Base-by-base conservation (phyloP, 2,888 invertebrate genomes). In the Xestobium rufovillosum region DNA sequence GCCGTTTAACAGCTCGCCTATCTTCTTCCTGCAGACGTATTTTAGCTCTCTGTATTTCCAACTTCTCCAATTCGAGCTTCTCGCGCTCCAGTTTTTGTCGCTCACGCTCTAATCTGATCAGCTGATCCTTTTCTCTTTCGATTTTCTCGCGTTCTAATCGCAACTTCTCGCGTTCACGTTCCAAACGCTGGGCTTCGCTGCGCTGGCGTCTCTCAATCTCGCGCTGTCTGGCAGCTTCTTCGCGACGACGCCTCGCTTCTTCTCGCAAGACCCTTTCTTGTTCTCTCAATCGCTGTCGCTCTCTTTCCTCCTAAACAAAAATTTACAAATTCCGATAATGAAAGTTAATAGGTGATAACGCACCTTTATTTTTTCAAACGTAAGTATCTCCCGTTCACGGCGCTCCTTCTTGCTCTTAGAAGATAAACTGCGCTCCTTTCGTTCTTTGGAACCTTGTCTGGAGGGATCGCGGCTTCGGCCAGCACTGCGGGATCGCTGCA, bases 91-190 rank as follows among this genome's bases (percentile, higher is more conserved):
- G 51, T 31, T 86, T 77, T 56, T 89, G 88, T 31, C 88, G 75
- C 60, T 91, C 91, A 10, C 89, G 74, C 60, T 91, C 89, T 45
- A 90, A 62, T 34, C 86, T 77, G 47, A 91, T 68, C 14, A 91
- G 63, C 57, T 92, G 90, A 10, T 84, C 82, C 64, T 87, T 87
- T 59, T 91, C 90, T 2, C 86, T 76, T 59, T 94, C 94, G 35
- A 92, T 79, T 49, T 83, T 80, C 53, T 90, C 90, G 13, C 89
- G 76, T 65, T 94, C 94, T 9, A 85, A 67, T 29, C 84, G 75
- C 43, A 90, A 66, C 55, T 85, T 84, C 54, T 87, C 84, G 14
- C 87, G 72, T 61, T 90, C 89, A 32, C 85, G 73, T 41, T 82
- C 83, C 34, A 91, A 71, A 34, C 87, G 78, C 28, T 81, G 75